Base-by-base conservation (phyloP, 2,888 invertebrate genomes). In the Agrilus cyanescens region DNA sequence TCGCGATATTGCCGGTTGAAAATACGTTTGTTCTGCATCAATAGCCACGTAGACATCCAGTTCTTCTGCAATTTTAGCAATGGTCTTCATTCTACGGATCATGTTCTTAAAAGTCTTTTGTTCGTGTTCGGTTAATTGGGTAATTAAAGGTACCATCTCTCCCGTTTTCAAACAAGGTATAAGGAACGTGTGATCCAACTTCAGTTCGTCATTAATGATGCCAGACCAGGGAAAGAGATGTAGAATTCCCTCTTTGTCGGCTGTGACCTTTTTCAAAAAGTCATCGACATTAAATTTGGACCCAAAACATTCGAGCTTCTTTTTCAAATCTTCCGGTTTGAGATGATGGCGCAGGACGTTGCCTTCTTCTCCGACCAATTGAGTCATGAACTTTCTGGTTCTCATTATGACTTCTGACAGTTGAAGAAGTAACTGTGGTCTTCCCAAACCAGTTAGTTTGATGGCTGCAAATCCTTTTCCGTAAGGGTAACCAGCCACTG, bases 11-110 rank as follows among this genome's bases (percentile, higher is more conserved):
- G 97, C 98, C 4, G 96, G 96, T 70, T 99, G 98, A 76, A 98
- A 97, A 72, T 98, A 98, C 0, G 96, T 93, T 71, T 98, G 98
- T 66, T 98, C 98, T 1, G 98, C 98, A 69, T 98, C 98, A 44
- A 98, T 84, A 97, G 98, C 97, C 59, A 98, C 82, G 54, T 97
- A 80, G 4, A 97, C 95, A 61, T 96, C 91, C 59, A 87, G 75
- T 32, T 88, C 87, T 55, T 83, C 78, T 1, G 94, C 95, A 52
- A 88, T 86, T 73, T 84, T 79, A 48, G 89, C 90, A 56, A 98
- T 85, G 50, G 81, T 84, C 67, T 94, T 89, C 50, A 97, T 70
- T 53, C 97, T 74, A 44, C 90, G 74, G 61, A 98, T 80, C 96
- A 98, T 96, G 67, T 97, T 97, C 46, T 88, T 74, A 69, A 95